Evolutionary conservation across 2,797 vertebrate genomes (phyloP), one percentile per base, ranked within the genome.

Genomic region (Gallinago nigripennis): DNA sequence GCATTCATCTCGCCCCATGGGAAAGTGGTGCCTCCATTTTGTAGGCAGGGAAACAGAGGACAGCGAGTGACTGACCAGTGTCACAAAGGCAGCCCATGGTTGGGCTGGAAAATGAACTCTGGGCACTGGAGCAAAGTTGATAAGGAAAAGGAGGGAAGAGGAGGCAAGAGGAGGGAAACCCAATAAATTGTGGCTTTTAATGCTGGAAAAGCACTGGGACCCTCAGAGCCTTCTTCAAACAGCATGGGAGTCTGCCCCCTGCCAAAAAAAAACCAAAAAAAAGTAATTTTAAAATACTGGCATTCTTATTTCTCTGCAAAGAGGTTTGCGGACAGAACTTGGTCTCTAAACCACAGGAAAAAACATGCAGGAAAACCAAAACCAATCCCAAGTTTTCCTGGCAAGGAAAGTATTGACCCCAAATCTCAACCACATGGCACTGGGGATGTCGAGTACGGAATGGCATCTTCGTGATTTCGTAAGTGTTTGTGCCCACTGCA

Each of bases 331-430:
- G 31, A 66, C 31, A 88, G 30, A 8, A 60, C 31, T 87, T 69
- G 19, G 51, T 76, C 46, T 82, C 75, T 90, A 91, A 94, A 91
- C 50, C 66, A 37, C 58, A 70, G 28, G 4, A 66, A 78, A 89
- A 95, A 79, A 21, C 33, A 16, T 2, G 0, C 33, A 72, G 31
- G 58, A 54, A 86, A 83, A 90, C 17, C 57, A 78, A 82, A 86
- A 69, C 5, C 68, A 79, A 18, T 17, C 30, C 37, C 11, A 76
- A 79, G 37, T 72, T 86, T 84, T 39, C 33, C 27, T 76, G 63
- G 51, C 39, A 84, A 87, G 81, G 77, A 88, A 82, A 88, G 17
- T 64, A 46, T 82, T 91, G 66, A 61, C 80, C 24, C 24, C 65
- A 65, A 35, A 66, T 70, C 45, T 66, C 51, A 77, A 53, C 45